Evolutionary conservation across 2,113 vertebrate species (phyloP).

Genomic region (Cephalopterus ornatus): DNA sequence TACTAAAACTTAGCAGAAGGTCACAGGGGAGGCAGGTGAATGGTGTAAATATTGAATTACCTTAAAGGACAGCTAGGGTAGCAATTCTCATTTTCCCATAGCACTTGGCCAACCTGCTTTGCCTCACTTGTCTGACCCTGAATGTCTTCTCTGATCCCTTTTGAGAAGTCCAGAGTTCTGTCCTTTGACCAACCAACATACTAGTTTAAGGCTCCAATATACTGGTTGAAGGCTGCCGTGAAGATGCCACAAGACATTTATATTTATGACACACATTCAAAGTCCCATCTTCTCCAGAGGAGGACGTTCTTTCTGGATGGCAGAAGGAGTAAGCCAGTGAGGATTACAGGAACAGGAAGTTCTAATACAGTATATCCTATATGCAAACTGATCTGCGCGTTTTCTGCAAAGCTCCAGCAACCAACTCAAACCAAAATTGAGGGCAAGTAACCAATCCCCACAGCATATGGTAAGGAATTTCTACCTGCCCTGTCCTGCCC

Average conservation of each 20-base stretch:
- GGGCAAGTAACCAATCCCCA: neutral
- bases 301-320: neutral
- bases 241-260: neutral
- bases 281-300: fast-evolving
- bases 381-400: neutral
- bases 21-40: neutral
- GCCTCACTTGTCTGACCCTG: neutral
- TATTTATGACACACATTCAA: neutral
- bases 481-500: neutral
- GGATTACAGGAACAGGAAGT: neutral
- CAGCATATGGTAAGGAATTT: neutral
- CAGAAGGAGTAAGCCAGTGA: neutral
- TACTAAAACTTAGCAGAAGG: neutral
- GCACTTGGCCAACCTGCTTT: neutral
- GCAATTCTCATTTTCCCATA: neutral
- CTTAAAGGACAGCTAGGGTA: neutral
- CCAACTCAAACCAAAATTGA: neutral
- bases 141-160: neutral
- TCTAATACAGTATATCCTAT: neutral
- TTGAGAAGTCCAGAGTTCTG: neutral
- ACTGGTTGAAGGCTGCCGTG: neutral
- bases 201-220: neutral
- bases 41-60: neutral
- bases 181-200: neutral
- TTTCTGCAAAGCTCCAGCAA: neutral